Evolutionary conservation across 2,888 invertebrate genomes (phyloP).

Genomic region (Volucella bombylans): DNA sequence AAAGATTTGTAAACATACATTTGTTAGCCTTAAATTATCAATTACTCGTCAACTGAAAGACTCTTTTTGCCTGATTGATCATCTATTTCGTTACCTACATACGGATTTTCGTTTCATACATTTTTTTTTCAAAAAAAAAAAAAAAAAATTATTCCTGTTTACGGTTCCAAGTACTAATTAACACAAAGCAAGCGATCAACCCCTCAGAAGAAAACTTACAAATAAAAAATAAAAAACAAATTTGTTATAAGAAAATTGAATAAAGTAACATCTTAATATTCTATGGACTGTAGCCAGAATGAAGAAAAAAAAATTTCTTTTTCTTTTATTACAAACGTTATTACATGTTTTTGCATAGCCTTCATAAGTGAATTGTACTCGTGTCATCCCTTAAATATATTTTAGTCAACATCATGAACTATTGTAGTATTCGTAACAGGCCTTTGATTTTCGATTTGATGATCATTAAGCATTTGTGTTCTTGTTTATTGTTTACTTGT

Average conservation of each 20-base stretch:
- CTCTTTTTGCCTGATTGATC: conserved; percentile 29
- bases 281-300: conserved; percentile 10
- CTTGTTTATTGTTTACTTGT: neutral
- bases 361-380: neutral
- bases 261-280: conserved; percentile 13
- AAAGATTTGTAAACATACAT: conserved; percentile 83
- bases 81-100: conserved; percentile 12
- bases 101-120: conserved; percentile 26
- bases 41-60: conserved; percentile 41
- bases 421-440: neutral
- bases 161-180: conserved; percentile 18
- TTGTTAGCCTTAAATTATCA: neutral
- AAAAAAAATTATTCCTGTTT: neutral
- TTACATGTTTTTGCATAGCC: neutral
- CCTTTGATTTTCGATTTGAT: neutral
- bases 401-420: neutral
- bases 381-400: neutral
- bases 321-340: neutral
- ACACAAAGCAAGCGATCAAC: conserved; percentile 29
- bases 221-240: conserved; percentile 13
- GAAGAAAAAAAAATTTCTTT: neutral
- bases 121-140: too few species aligned
- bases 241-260: conserved; percentile 24
- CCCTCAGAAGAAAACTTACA: conserved; percentile 25
- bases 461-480: neutral